Base-by-base conservation (phyloP, 2,113 vertebrate species). In the Stegostoma tigrinum region DNA sequence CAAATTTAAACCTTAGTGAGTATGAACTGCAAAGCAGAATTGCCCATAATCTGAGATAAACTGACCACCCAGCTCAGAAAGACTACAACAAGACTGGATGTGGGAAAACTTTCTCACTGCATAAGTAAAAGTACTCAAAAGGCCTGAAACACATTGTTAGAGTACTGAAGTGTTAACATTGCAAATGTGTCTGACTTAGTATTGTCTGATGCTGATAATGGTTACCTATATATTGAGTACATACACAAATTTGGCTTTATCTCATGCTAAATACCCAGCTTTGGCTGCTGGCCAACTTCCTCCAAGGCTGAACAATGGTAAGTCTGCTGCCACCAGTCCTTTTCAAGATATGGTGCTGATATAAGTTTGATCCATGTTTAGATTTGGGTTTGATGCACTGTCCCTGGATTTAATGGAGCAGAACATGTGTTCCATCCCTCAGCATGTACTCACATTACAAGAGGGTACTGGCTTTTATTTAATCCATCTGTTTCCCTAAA, bases 361-460 rank as follows among this genome's bases (percentile, higher is more conserved):
- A 27, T 72, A 75, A 48, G 42, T 27, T 45, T 55, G 48, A 89
- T 61, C 45, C 30, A 61, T 61, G 48, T 90, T 90, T 72, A 30
- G 94, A 75, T 95, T 70, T 70, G 68, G 42, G 42, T 45, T 67
- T 75, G 42, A 94, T 8, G 42, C n/a, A 55, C n/a, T 5, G n/a
- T 94, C 64, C 34, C 91, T 94, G 27, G 91, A 23, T 94, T 68
- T 95, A 95, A 95, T 34, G 24, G 45, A 72, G 68, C 15, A 48
- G 5, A 72, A 45, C 12, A 34, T 72, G 68, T 75, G 66, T 52
- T 67, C 15, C 34, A 38, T 67, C 67, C 67, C 24, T 48, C 48
- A 72, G 94, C 67, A 95, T 70, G 23, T 95, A 48, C 94, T 95
- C 67, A 75, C 27, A 48, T 95, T 95, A 75, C 68, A 75, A 95